Conservation (phyloP, 1,140 invertebrate genomes). For the Sitodiplosis mosellana region DNA sequence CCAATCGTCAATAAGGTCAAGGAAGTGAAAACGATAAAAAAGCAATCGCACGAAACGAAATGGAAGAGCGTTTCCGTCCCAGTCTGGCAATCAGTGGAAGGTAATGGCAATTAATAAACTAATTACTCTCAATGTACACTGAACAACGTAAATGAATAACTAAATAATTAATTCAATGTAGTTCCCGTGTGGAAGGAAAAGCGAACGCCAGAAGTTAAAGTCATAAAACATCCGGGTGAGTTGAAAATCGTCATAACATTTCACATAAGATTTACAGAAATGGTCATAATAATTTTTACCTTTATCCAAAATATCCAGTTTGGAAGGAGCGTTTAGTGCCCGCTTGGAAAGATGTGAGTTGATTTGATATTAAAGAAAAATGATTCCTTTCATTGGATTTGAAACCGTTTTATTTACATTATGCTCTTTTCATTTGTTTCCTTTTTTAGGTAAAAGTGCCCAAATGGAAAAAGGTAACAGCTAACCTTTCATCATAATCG, state of each 20-base stretch:
- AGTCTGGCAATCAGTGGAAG: conserved; percentile 34
- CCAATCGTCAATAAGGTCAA: too few relatives aligned
- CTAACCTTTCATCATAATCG: too few relatives aligned
- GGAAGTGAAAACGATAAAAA: conserved; percentile 53
- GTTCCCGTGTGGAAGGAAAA: conserved; percentile 38
- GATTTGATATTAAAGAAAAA: conserved; percentile 29
- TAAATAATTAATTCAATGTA: conserved; percentile 26
- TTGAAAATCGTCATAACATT: too few relatives aligned
- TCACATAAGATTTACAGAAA: too few relatives aligned
- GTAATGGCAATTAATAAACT: conserved; percentile 15
- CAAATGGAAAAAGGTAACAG: conserved; percentile 25
- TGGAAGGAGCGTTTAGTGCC: conserved; percentile 28
- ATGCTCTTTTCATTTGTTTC: too few relatives aligned
- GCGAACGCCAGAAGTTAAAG: conserved; percentile 39
- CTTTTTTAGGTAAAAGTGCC: conserved; percentile 20
- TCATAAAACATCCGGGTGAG: conserved; percentile 37
- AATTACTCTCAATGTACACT: conserved; percentile 21
- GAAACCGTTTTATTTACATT: not conserved
- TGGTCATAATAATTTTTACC: too few relatives aligned
- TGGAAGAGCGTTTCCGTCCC: conserved; percentile 40
- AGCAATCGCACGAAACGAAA: conserved; percentile 45
- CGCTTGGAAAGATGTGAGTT: conserved; percentile 28
- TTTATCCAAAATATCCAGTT: too few relatives aligned
- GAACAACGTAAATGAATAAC: conserved; percentile 7
- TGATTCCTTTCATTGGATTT: conserved; percentile 1